A percentile compares a stretch with the other conserved stretches of the same genome.
These are phyloP conservation scores for Phania funesta DNA, from an alignment of 2,888 invertebrate genomes.

Conservation along the genomic window DNA sequence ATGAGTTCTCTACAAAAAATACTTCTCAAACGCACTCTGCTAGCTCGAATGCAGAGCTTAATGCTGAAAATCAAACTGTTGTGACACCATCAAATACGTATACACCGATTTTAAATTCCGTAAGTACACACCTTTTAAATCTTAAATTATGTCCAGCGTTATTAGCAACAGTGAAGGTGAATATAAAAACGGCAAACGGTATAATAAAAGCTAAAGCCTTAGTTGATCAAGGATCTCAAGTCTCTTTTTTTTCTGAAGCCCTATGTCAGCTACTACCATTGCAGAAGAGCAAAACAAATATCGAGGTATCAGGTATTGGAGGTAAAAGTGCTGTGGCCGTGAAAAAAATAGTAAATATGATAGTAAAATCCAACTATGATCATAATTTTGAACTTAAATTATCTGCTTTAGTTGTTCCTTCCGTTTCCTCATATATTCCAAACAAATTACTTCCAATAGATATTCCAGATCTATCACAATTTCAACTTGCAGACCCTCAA, in stretches of 20 bases:
- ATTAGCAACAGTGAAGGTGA: constrained; percentile 28
- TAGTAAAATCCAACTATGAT: constrained; percentile 9
- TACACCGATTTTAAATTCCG: background rate
- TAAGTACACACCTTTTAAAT: constrained; percentile 15
- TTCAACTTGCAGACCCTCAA: constrained; percentile 27
- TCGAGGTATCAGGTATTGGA: constrained; percentile 33
- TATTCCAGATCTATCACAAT: background rate
- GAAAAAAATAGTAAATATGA: constrained; percentile 8
- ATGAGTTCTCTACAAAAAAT: constrained; percentile 13
- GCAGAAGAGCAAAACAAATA: constrained; percentile 15
- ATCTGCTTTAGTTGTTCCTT: constrained; percentile 24
- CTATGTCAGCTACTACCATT: constrained; percentile 31
- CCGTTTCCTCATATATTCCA: constrained; percentile 27
- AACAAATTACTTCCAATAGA: background rate
- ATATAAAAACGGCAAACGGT: background rate
- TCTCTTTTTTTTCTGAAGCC: constrained; percentile 39
- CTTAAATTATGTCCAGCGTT: constrained; percentile 28
- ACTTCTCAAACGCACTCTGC: background rate
- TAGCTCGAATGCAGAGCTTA: background rate
- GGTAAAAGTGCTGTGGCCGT: constrained; percentile 15
- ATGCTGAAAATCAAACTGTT: background rate
- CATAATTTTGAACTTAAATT: constrained; percentile 15
- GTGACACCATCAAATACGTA: background rate
- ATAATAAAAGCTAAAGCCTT: too few species aligned
- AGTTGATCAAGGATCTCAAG: constrained; percentile 42